Percentiles rank a stretch among this genome's conserved stretches.
Conservation (phyloP, 2,797 vertebrate species). For the Peromyscus attwateri region DNA sequence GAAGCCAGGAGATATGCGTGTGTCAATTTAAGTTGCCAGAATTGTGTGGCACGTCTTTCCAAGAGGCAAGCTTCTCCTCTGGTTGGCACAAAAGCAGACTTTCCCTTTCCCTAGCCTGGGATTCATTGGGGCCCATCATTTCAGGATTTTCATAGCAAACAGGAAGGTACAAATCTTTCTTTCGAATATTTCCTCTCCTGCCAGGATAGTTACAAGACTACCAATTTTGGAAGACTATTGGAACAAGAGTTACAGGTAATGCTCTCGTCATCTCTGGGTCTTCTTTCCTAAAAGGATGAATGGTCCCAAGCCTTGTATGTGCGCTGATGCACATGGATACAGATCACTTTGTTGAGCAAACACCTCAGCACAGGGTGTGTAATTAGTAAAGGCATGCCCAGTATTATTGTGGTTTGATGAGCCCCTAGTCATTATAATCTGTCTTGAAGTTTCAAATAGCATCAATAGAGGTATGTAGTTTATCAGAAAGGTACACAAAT, state of each 20-base stretch:
- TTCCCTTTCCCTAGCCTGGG: background rate
- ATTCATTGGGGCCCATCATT: background rate
- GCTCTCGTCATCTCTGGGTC: background rate
- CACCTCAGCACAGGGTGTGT: background rate
- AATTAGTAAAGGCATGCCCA: background rate
- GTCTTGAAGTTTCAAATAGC: constrained; percentile 21
- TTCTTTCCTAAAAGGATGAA: background rate
- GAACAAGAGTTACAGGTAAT: background rate
- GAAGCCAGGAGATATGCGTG: background rate
- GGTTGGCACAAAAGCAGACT: background rate
- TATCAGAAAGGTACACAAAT: background rate
- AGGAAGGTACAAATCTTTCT: background rate
- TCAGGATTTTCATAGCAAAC: background rate
- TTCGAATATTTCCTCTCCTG: background rate
- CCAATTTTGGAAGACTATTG: background rate
- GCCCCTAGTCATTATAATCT: background rate
- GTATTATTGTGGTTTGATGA: background rate
- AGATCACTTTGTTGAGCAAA: background rate
- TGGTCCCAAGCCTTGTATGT: background rate
- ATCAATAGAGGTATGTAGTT: background rate
- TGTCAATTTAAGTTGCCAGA: background rate
- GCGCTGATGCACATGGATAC: fast-evolving
- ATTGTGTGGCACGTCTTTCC: background rate
- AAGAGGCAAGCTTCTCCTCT: background rate
- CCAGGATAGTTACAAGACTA: background rate